Evolutionary conservation across 2,888 invertebrate genomes (phyloP).

Genomic region (Mimumesa dahlbomi): DNA sequence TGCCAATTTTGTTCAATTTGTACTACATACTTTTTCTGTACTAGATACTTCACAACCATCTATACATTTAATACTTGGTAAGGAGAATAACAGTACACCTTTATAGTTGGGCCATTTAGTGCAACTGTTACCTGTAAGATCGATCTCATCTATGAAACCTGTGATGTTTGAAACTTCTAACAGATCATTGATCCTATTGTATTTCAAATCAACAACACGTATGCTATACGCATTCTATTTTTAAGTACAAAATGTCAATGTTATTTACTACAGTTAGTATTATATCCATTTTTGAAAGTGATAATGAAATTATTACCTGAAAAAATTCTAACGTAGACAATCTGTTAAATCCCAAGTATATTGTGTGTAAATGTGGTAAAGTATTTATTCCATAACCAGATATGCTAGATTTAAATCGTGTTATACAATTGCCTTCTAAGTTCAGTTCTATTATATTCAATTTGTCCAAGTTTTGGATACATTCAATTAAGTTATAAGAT

Average conservation of each 20-base stretch:
- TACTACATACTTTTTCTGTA: constrained; percentile 68
- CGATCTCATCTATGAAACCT: constrained; percentile 73
- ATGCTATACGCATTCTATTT: constrained; percentile 70
- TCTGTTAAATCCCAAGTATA: constrained; percentile 82
- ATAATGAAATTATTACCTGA: constrained; percentile 65
- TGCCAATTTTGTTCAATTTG: not conserved
- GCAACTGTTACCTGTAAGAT: constrained; percentile 76
- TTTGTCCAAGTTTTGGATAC: constrained; percentile 83
- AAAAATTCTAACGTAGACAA: constrained; percentile 82
- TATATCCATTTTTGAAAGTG: not conserved
- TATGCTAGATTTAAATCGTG: constrained; percentile 76
- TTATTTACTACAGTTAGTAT: not conserved
- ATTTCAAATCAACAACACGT: constrained; percentile 74
- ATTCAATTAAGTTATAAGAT: constrained; percentile 83
- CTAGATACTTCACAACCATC: constrained; percentile 75
- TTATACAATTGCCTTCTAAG: constrained; percentile 83
- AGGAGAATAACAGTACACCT: constrained; percentile 74
- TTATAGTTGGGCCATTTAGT: constrained; percentile 75
- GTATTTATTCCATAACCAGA: constrained; percentile 81
- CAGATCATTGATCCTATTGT: constrained; percentile 76
- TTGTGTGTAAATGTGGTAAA: constrained; percentile 81
- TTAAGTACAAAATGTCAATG: not conserved
- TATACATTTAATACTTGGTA: constrained; percentile 74
- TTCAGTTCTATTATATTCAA: constrained; percentile 82
- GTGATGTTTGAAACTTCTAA: constrained; percentile 76